Evolutionary conservation across 2,113 vertebrate species (phyloP).

Genomic region (Accipiter cooperii): DNA sequence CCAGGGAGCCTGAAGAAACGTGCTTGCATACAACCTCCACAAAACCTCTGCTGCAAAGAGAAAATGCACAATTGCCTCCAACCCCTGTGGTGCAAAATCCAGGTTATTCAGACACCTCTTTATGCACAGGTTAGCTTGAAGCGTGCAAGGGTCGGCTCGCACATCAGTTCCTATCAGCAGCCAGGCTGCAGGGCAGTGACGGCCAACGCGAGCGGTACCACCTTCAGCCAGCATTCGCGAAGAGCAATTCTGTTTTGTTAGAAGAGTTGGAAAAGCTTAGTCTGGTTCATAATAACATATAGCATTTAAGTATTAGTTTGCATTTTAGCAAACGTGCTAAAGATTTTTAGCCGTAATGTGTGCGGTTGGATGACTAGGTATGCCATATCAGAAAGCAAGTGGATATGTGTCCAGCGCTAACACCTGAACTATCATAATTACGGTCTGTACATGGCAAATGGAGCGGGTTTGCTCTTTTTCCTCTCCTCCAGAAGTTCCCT

Average conservation of each 20-base stretch:
- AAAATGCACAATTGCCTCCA: neutral
- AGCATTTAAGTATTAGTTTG: neutral
- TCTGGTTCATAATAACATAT: neutral
- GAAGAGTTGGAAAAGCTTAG: neutral
- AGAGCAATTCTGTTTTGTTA: neutral
- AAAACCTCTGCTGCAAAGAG: neutral
- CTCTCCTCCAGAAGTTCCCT: neutral
- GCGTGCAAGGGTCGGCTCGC: neutral
- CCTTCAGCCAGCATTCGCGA: neutral
- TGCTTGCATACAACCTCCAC: neutral
- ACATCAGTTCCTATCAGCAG: neutral
- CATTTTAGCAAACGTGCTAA: neutral
- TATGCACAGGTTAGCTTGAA: neutral
- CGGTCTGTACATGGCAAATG: too few species aligned
- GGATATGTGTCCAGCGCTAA: neutral
- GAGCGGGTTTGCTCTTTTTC: neutral
- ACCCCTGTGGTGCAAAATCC: neutral
- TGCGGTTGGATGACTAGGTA: neutral
- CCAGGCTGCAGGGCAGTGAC: neutral
- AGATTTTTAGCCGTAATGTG: neutral
- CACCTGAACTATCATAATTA: neutral
- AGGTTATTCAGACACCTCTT: neutral
- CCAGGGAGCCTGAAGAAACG: neutral
- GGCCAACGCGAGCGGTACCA: neutral
- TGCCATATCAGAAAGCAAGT: neutral